Evolutionary conservation across 2,113 vertebrate species (phyloP).

Genomic region (Cheilinus undulatus): DNA sequence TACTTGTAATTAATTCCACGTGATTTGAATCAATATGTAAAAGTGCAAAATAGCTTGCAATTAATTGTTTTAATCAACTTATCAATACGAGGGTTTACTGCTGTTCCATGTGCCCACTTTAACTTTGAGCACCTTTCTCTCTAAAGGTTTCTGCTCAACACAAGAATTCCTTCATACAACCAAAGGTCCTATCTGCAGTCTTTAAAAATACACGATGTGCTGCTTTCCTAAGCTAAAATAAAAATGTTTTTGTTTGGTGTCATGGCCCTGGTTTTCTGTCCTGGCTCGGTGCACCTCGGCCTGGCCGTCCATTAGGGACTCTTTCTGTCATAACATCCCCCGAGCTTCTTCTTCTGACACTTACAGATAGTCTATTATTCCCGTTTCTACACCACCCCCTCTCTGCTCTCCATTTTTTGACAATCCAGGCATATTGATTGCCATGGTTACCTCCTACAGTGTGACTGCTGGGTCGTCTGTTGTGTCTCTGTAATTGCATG

Average conservation of each 20-base stretch:
- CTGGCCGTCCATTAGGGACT: background rate
- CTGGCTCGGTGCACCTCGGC: background rate
- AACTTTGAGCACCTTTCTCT: too few relatives aligned
- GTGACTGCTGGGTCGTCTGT: slow-evolving; percentile 29
- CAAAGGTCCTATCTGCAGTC: too few relatives aligned
- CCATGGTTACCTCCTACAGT: slow-evolving; percentile 59
- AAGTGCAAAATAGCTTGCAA: too few relatives aligned
- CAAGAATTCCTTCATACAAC: too few relatives aligned
- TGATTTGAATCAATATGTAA: too few relatives aligned
- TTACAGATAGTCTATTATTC: slow-evolving; percentile 47
- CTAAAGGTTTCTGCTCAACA: too few relatives aligned
- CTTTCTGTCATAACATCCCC: slow-evolving; percentile 26
- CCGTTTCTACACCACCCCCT: slow-evolving; percentile 47
- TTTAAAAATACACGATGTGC: too few relatives aligned
- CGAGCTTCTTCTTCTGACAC: slow-evolving; percentile 46
- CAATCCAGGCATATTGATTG: slow-evolving; percentile 52
- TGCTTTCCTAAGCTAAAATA: too few relatives aligned
- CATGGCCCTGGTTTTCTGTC: background rate
- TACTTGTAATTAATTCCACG: too few relatives aligned
- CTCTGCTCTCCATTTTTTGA: slow-evolving; percentile 27
- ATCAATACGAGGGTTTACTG: too few relatives aligned
- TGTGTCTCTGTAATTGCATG: slow-evolving; percentile 32
- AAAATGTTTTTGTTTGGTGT: background rate
- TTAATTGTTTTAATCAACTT: too few relatives aligned
- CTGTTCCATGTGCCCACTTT: too few relatives aligned